Base-by-base conservation (phyloP, 1,140 invertebrate species). In the Pogonomyrmex californicus region DNA sequence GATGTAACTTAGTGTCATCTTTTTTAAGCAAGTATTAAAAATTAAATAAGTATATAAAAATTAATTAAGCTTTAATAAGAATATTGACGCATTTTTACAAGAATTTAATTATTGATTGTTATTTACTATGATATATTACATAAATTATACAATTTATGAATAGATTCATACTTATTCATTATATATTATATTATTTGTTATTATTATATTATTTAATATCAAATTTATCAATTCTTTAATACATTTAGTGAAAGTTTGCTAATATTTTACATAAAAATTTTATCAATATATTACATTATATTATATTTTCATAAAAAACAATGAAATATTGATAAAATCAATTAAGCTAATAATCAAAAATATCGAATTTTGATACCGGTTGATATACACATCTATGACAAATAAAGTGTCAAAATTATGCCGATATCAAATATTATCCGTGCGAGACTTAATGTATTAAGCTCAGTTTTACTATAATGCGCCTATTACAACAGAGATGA, bases 51-150 rank as follows among this genome's bases (percentile, higher is more conserved):
- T n/a, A n/a, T n/a, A 23, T 23, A 23, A 23, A 23, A 23, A 23
- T 23, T 23, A 23, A 23, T 23, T 23, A 23, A 23, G n/a, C 5
- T 79, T 66, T 79, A 66, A 51, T 79, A 30, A 47, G 51, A 12
- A 62, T 14, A 12, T 23, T 51, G 51, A 78, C 9, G 10, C 3
- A 65, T 78, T 60, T 30, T 78, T 66, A 1, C 17, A 7, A 38
- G 23, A 65, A 51, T 33, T 77, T n/a, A 44, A 76, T 4, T 76
- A 62, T 47, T 76, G 44, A 47, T 65, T 30, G 5, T 78, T 65
- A 78, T 63, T 63, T 78, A 65, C 65, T 77, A 62, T 14, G 47
- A 44, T 54, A 33, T 1, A 33, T 75, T 58, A 30, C 4, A 44
- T 30, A 9, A 66, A 66, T 10, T 41, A 41, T 44, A 44, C 9